Percentiles rank a stretch among this genome's conserved stretches.
These are phyloP conservation scores for Cossypha heuglini DNA, from an alignment of 2,797 vertebrate species.

Conservation along the genomic window DNA sequence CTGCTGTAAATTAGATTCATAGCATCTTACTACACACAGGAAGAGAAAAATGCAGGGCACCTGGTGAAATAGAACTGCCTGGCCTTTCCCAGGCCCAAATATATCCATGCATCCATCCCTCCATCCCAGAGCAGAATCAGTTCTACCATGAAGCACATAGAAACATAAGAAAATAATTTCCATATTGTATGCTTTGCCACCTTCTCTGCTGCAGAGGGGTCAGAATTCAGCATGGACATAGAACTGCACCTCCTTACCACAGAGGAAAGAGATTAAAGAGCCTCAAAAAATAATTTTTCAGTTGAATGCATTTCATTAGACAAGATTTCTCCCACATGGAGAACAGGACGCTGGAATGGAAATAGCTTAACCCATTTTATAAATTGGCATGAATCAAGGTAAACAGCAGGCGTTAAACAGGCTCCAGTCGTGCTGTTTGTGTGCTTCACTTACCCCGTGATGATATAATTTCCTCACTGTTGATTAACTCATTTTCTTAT, in stretches of 20 bases:
- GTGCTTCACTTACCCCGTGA: slow-evolving; percentile 19
- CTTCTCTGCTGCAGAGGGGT: background rate
- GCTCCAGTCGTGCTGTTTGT: background rate
- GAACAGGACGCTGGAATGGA: background rate
- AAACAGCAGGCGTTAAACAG: slow-evolving; percentile 30
- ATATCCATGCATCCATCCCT: background rate
- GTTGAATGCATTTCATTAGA: slow-evolving; percentile 1
- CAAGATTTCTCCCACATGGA: background rate
- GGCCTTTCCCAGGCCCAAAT: background rate
- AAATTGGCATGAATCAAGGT: slow-evolving; percentile 37
- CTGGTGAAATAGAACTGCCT: background rate
- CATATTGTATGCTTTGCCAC: background rate
- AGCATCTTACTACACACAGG: background rate
- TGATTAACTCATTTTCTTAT: slow-evolving; percentile 17
- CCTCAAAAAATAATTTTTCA: background rate
- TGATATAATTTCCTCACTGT: slow-evolving; percentile 39
- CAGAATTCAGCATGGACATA: background rate
- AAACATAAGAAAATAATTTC: background rate
- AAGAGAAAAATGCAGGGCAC: background rate
- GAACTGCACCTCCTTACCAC: background rate
- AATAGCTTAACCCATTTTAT: slow-evolving; percentile 43
- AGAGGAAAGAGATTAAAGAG: background rate
- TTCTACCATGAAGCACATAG: background rate
- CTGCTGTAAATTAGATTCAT: background rate
- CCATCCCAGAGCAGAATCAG: background rate